These are phyloP conservation scores for Spea multiplicata DNA, from an alignment of 2,113 vertebrate genomes.

Conservation along the genomic window DNA sequence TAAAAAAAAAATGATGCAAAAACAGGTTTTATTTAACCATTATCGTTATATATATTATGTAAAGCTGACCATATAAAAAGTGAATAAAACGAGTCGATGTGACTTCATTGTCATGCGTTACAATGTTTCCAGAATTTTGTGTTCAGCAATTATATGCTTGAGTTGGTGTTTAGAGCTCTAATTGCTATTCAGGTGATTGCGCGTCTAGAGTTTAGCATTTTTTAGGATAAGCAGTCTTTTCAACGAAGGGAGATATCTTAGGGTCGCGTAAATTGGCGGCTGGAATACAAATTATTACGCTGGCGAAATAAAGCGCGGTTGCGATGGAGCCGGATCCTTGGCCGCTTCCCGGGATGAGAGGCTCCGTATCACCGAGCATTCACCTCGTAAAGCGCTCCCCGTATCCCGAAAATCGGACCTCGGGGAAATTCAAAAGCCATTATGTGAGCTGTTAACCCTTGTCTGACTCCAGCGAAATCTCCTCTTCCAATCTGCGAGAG, in stretches of 20 bases:
- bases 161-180: slow-evolving; percentile 12
- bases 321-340: slow-evolving; percentile 25
- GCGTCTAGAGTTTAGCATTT: slow-evolving; percentile 18
- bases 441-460: slow-evolving; percentile 33
- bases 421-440: slow-evolving; percentile 10
- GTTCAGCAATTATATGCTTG: slow-evolving; percentile 23
- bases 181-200: slow-evolving; percentile 30
- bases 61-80: not conserved
- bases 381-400: slow-evolving; percentile 19
- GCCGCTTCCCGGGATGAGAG: slow-evolving; percentile 20
- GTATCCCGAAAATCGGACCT: slow-evolving; percentile 21
- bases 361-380: slow-evolving; percentile 41
- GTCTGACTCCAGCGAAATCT: slow-evolving; percentile 1
- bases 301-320: slow-evolving; percentile 34
- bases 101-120: slow-evolving; percentile 6
- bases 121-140: slow-evolving; percentile 30
- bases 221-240: slow-evolving; percentile 9
- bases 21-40: not conserved
- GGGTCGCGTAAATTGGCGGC: not conserved
- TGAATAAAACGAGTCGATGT: not conserved
- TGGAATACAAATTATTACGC: slow-evolving; percentile 27
- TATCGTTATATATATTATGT: not conserved
- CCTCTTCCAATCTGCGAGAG: not conserved
- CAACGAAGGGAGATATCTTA: not conserved
- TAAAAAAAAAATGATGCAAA: not conserved